Conservation (phyloP, 1,140 invertebrate species). For the Apis cerana region DNA sequence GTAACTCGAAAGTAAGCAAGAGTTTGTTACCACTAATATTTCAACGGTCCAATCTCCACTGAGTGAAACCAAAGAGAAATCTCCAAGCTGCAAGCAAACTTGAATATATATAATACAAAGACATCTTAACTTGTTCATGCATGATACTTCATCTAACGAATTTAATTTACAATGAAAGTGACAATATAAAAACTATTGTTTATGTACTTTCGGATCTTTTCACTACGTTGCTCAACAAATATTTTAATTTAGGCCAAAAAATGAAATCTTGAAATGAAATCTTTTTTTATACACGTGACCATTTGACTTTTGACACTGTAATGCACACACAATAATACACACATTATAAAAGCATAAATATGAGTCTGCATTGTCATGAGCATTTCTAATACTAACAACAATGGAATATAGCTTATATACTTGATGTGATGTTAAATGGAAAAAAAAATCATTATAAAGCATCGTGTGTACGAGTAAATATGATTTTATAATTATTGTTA, state of each 20-base stretch:
- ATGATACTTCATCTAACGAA: neutral
- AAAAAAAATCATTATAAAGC: neutral
- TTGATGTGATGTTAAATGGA: neutral
- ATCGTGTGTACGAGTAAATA: neutral
- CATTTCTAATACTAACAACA: neutral
- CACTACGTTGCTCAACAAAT: no score
- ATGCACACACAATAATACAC: neutral
- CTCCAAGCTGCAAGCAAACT: slow-evolving; percentile 24
- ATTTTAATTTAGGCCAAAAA: neutral
- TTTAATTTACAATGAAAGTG: neutral
- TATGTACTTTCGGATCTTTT: neutral
- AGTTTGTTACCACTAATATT: slow-evolving; percentile 1
- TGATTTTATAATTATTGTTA: neutral
- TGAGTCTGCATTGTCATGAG: neutral
- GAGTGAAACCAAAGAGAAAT: slow-evolving; percentile 36
- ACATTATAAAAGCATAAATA: neutral
- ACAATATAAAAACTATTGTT: no score
- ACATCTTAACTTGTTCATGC: neutral
- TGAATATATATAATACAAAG: neutral
- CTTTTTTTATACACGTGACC: neutral
- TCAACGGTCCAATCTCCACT: neutral
- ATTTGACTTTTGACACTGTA: neutral
- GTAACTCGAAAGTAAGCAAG: neutral
- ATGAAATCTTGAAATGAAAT: neutral
- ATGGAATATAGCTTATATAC: neutral